phyloP scores from a whole-genome alignment of 2,113 vertebrate genomes.

The Bothrops jararaca region DNA sequence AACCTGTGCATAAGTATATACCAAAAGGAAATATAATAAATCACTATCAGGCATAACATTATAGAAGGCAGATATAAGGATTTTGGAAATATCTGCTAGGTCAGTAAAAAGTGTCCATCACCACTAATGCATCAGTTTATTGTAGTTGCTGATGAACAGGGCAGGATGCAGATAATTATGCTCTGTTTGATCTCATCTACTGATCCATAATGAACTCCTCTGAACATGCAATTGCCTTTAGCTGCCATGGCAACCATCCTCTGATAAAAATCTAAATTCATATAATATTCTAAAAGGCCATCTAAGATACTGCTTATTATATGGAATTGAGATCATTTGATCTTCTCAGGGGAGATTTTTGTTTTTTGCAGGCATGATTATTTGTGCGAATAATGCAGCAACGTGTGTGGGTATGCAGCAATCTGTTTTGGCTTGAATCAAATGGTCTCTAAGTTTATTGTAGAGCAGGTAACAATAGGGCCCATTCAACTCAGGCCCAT shows the following conservation, averaged over 20 bases:
- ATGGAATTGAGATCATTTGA: not conserved
- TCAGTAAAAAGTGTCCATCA: not conserved
- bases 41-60: not conserved
- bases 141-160: not conserved
- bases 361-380: not conserved
- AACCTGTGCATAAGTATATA: not conserved
- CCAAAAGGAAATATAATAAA: not conserved
- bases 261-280: not conserved
- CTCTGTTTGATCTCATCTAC: not conserved
- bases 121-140: not conserved
- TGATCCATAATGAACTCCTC: not conserved
- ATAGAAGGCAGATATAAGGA: not conserved
- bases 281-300: not conserved
- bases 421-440: not conserved
- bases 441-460: not conserved
- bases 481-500: not conserved
- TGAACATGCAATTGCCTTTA: not conserved
- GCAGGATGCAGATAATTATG: not conserved
- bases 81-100: not conserved
- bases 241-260: not conserved
- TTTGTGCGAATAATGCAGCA: not conserved
- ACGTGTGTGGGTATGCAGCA: not conserved
- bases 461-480: not conserved
- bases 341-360: not conserved
- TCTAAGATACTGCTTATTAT: not conserved